These are phyloP conservation scores for Girardia tigrina DNA, from an alignment of 2,888 invertebrate species.

Conservation along the genomic window DNA sequence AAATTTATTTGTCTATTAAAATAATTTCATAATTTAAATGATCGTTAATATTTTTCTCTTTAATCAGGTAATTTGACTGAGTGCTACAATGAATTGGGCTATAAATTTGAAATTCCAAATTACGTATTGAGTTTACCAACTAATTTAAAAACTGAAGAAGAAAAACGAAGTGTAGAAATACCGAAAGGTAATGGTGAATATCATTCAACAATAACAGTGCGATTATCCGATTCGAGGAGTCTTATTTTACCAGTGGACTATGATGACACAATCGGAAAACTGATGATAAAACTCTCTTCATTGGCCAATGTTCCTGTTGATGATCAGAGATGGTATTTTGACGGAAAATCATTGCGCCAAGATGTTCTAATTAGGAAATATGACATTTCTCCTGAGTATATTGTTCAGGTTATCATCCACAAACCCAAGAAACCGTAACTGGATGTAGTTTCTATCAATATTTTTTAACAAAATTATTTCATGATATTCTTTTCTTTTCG, in stretches of 20 bases:
- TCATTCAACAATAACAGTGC: background rate
- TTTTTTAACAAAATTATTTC: too few relatives aligned
- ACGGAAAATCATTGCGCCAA: background rate
- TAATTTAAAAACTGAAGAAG: constrained; percentile 6
- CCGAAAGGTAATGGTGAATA: background rate
- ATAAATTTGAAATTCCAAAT: constrained; percentile 14
- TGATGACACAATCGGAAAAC: background rate
- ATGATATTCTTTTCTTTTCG: too few relatives aligned
- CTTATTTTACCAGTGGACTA: background rate
- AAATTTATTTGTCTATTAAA: too few relatives aligned
- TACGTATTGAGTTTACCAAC: background rate
- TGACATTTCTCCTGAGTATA: background rate
- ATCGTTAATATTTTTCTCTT: background rate
- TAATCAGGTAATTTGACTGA: constrained; percentile 17
- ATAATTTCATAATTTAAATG: too few relatives aligned
- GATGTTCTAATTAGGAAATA: constrained; percentile 12
- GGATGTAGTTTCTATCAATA: too few relatives aligned
- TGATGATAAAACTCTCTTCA: background rate
- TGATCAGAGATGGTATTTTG: constrained; percentile 16
- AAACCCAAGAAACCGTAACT: constrained; percentile 1
- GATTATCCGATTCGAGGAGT: background rate
- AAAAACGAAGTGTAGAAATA: background rate
- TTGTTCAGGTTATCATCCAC: constrained; percentile 5
- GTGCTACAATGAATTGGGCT: background rate
- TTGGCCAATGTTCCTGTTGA: background rate